Evolutionary conservation across 1,140 invertebrate species (phyloP), one percentile per base, ranked within the genome.

Genomic region (Maconellicoccus hirsutus): DNA sequence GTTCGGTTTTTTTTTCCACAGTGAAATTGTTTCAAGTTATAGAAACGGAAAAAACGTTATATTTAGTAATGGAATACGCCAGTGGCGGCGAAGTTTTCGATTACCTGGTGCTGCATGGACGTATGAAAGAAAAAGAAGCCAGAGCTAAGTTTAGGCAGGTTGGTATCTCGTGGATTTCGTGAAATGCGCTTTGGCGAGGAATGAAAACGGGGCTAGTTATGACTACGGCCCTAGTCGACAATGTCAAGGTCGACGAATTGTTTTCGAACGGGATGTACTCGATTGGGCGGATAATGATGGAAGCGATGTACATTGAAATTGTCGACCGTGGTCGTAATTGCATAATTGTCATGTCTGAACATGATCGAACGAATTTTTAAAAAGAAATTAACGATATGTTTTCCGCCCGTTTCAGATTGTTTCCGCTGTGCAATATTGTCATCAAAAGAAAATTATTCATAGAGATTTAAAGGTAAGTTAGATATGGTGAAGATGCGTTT

Each of bases 1-100:
- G 42, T 16, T 59, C 4, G 29, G 66, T 3, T 72, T 27, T 73
- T 77, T 78, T 74, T 77, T 72, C 81, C 83, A 29, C 80, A 86
- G 96, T 99, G 71, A 98, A 98, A 85, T 83, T 98, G 77, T 98
- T 98, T 85, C 96, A 99, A 90, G 97, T 99, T 63, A 99, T 99
- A 81, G 96, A 99, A 85, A 99, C 96, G 75, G 97, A 99, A 80
- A 98, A 98, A 83, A 99, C 96, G 72, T 85, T 99, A 75, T 99
- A 99, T 85, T 85, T 99, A 69, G 96, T 99, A 8, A 98, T 99
- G 96, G 97, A 99, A 81, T 98, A 98, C 80, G 97, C 96, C 66
- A 91, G 92, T 72, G 96, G 96, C 66, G 97, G 97, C 73, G 97
- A 99, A 82, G 83, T 99, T 0, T 99, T 98, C 77, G 97, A 99